Evolutionary conservation across 2,797 vertebrate species (phyloP), one percentile per base, ranked within the genome.

Genomic region (Erethizon dorsatum): DNA sequence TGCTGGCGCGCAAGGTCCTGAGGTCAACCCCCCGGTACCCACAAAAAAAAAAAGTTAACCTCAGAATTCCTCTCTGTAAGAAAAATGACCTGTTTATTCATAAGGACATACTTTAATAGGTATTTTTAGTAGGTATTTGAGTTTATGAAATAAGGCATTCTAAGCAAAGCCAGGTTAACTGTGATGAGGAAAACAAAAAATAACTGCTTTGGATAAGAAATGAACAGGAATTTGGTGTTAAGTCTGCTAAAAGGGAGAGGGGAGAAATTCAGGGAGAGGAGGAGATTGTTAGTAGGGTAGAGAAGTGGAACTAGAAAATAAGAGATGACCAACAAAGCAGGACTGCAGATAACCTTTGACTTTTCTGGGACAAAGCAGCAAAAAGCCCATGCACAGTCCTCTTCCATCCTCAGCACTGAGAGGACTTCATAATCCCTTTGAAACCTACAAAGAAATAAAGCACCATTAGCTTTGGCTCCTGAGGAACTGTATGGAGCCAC

Each of bases 41-140:
- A 41, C 37, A 41, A 41, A 41, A 41, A 41, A 41, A 41, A 52
- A 86, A 95, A 90, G 7, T 33, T 95, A 87, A 95, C 37, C 52
- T 94, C 31, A 6, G 50, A 88, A 83, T 71, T 92, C 47, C 26
- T 80, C 45, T 89, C 52, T 73, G 73, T 73, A 85, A 88, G 24
- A 63, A n/a, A 83, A 91, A 1, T 77, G 37, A 57, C 20, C 59
- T 78, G 82, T 83, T 45, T 79, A 82, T 93, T 89, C 67, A 85
- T 86, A 73, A 77, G 69, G 90, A 86, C 10, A 18, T 52, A 26
- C 2, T 67, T 71, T 85, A 91, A 17, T 28, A 54, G 88, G 7
- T 88, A 65, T 22, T 86, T 11, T 75, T 47, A 26, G 37, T 69
- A n/a, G 33, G 33, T 69, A 37, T 20, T 67, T 93, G 28, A 45